phyloP scores from a whole-genome alignment of 2,888 invertebrate species.

The Catocala nupta region DNA sequence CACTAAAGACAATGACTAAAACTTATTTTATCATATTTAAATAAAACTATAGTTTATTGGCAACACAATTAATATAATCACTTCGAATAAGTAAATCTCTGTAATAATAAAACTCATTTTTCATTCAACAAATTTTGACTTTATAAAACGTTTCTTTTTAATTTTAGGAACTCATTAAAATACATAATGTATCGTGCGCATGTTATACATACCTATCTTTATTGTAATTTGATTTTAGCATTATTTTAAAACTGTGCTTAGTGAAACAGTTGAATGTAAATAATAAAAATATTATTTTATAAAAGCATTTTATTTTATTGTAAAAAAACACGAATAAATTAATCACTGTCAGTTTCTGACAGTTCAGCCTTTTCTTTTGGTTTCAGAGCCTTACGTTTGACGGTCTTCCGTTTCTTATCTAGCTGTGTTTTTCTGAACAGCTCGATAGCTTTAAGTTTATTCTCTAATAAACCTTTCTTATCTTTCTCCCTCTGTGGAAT shows the following conservation, averaged over 20 bases:
- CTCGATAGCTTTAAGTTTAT: constrained; percentile 92
- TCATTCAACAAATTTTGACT: constrained; percentile 25
- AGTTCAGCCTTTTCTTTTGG: constrained; percentile 89
- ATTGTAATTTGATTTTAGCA: constrained; percentile 56
- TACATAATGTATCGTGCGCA: constrained; percentile 47
- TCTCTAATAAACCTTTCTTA: constrained; percentile 88
- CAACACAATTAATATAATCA: constrained; percentile 9
- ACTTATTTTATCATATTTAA: not conserved
- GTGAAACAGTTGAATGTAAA: constrained; percentile 72
- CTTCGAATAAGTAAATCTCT: not conserved
- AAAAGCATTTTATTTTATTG: constrained; percentile 62
- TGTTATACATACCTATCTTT: constrained; percentile 59
- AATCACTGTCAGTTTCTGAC: constrained; percentile 89
- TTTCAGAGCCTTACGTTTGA: constrained; percentile 74
- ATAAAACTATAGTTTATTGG: not conserved
- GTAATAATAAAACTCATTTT: constrained; percentile 9
- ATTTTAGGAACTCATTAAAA: constrained; percentile 36
- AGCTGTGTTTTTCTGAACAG: constrained; percentile 89
- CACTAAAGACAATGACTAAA: not conserved
- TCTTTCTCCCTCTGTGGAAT: constrained; percentile 93
- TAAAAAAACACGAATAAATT: constrained; percentile 46
- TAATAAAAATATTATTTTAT: constrained; percentile 82
- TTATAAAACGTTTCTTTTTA: constrained; percentile 14
- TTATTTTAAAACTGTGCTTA: constrained; percentile 66
- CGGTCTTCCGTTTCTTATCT: constrained; percentile 85